phyloP scores from a whole-genome alignment of 2,888 invertebrate species.

The Andricus quercusramuli region DNA sequence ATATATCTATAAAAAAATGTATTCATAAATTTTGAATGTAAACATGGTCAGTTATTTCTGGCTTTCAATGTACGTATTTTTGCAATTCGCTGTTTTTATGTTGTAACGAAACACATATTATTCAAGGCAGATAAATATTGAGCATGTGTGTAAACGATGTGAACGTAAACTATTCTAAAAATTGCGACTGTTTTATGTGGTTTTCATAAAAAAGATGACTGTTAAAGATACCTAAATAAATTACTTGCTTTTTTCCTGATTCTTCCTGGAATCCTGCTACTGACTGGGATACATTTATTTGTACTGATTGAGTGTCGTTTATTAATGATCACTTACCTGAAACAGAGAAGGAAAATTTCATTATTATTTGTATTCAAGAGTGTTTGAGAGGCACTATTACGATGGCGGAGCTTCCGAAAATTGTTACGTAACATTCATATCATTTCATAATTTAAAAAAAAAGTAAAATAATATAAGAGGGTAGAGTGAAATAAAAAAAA shows the following conservation, averaged over 20 bases:
- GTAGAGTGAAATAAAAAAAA: no score
- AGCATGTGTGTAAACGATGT: neutral
- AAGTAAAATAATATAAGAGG: no score
- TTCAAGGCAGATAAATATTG: neutral
- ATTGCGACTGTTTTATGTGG: neutral
- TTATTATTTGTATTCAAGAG: neutral
- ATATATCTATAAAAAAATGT: no score
- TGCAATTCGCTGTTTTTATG: neutral
- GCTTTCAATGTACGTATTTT: neutral
- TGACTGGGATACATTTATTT: no score
- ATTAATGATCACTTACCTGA: neutral
- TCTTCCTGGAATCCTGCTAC: neutral
- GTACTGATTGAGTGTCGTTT: neutral
- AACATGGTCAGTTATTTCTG: no score
- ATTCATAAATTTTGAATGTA: no score
- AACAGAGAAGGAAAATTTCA: slow-evolving; percentile 1
- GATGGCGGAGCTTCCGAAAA: no score
- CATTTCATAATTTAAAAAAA: no score
- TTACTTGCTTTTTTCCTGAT: neutral
- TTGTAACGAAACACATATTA: neutral
- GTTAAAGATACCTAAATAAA: neutral
- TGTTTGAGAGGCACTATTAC: no score
- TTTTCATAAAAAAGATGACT: neutral
- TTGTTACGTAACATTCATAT: no score
- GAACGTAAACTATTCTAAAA: neutral